phyloP scores from a whole-genome alignment of 2,888 invertebrate genomes.

The Noctuana brunneofusca region DNA sequence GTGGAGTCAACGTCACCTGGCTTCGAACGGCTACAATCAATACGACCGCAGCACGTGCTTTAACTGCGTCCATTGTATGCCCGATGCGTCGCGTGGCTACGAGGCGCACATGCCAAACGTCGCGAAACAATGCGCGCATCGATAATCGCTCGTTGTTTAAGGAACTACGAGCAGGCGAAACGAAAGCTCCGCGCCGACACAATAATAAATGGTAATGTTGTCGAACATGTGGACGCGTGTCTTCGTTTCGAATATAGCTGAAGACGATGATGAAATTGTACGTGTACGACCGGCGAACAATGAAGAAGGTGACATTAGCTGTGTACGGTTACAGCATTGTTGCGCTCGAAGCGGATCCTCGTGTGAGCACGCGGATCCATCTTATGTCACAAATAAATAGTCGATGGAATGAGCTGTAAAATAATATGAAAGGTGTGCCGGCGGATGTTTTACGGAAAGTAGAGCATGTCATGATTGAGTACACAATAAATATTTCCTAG shows the following conservation, averaged over 20 bases:
- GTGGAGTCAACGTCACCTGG: conserved; percentile 66
- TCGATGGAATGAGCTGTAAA: conserved; percentile 16
- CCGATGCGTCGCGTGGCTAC: conserved; percentile 64
- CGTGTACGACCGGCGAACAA: conserved; percentile 61
- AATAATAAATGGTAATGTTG: conserved; percentile 65
- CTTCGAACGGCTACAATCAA: conserved; percentile 64
- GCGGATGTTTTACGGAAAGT: conserved; percentile 51
- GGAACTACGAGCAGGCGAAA: conserved; percentile 56
- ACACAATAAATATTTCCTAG: conserved; percentile 21
- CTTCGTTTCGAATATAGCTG: conserved; percentile 63
- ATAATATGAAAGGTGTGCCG: conserved; percentile 56
- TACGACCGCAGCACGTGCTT: conserved; percentile 76
- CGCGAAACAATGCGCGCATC: conserved; percentile 74
- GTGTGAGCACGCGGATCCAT: conserved; percentile 17
- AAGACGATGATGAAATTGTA: conserved; percentile 66
- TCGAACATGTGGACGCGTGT: conserved; percentile 63
- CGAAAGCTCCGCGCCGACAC: conserved; percentile 63
- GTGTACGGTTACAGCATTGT: conserved; percentile 27
- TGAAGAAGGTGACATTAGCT: conserved; percentile 56
- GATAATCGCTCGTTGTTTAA: conserved; percentile 69
- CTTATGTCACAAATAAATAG: conserved; percentile 18
- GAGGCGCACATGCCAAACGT: conserved; percentile 74
- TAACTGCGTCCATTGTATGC: conserved; percentile 74
- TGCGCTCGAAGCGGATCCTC: conserved; percentile 43
- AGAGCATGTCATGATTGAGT: conserved; percentile 49